Percentiles rank a stretch among this genome's conserved stretches.
Conservation (phyloP, 2,797 vertebrate genomes). For the Distichodus sexfasciatus region DNA sequence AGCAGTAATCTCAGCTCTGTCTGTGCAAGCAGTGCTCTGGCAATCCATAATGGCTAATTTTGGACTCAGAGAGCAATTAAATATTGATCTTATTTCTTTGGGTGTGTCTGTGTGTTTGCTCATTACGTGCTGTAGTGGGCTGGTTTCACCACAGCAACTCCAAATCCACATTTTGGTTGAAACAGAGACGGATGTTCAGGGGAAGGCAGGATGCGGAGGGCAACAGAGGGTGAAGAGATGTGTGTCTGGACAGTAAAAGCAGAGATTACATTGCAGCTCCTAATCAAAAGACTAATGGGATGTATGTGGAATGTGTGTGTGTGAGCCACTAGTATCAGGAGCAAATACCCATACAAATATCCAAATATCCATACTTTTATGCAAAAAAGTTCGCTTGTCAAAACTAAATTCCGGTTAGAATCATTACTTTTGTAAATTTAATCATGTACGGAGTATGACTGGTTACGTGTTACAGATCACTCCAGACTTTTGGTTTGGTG, state of each 20-base stretch:
- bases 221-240: not conserved
- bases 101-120: constrained; percentile 13
- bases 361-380: too few relatives aligned
- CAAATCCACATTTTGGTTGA: too few relatives aligned
- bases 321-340: too few relatives aligned
- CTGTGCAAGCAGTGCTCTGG: constrained; percentile 21
- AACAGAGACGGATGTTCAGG: constrained; percentile 24
- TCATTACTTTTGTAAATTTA: too few relatives aligned
- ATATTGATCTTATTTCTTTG: constrained; percentile 32
- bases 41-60: constrained; percentile 35
- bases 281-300: constrained; percentile 22
- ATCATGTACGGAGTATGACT: too few relatives aligned
- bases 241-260: constrained; percentile 10
- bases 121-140: not conserved
- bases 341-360: too few relatives aligned
- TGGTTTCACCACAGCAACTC: too few relatives aligned
- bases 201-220: constrained; percentile 17
- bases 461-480: too few relatives aligned
- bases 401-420: too few relatives aligned
- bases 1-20: constrained; percentile 23
- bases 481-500: too few relatives aligned
- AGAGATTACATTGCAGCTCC: not conserved
- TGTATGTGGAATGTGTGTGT: not conserved
- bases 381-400: too few relatives aligned
- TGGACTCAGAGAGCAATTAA: constrained; percentile 36